phyloP scores from a whole-genome alignment of 2,113 vertebrate species.

The Butorides virescens region DNA sequence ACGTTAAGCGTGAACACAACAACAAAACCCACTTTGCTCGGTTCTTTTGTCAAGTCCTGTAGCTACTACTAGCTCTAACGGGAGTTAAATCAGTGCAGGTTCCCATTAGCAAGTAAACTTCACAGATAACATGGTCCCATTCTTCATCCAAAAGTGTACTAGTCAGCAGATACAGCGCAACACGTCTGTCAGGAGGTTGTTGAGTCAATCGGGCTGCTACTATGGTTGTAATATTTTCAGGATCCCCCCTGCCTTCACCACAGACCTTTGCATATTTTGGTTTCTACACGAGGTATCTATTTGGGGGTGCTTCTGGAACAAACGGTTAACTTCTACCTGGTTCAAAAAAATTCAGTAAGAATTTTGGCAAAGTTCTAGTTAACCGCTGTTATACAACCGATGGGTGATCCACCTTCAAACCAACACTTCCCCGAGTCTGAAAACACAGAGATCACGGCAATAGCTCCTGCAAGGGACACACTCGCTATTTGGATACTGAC shows the following conservation, averaged over 20 bases:
- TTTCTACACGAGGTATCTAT: neutral
- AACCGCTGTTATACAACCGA: neutral
- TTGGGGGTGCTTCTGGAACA: neutral
- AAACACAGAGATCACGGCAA: neutral
- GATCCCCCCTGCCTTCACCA: neutral
- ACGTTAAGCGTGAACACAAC: neutral
- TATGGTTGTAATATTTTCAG: neutral
- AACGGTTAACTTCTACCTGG: neutral
- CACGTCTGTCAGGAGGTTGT: neutral
- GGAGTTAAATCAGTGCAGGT: neutral
- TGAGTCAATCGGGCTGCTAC: neutral
- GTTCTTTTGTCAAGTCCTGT: neutral
- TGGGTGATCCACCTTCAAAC: neutral
- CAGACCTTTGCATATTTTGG: neutral
- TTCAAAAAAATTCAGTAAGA: neutral
- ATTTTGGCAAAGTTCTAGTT: neutral
- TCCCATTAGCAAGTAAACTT: neutral
- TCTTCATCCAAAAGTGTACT: neutral
- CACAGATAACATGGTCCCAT: neutral
- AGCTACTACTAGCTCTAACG: neutral
- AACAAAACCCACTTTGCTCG: neutral
- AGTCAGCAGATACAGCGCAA: neutral
- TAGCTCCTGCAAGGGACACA: neutral
- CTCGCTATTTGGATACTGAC: neutral
- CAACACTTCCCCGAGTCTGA: accelerated